Percentiles rank a stretch among this genome's conserved stretches.
Evolutionary conservation across 2,797 vertebrate species (phyloP).

Genomic region (Eulemur albifrons): DNA sequence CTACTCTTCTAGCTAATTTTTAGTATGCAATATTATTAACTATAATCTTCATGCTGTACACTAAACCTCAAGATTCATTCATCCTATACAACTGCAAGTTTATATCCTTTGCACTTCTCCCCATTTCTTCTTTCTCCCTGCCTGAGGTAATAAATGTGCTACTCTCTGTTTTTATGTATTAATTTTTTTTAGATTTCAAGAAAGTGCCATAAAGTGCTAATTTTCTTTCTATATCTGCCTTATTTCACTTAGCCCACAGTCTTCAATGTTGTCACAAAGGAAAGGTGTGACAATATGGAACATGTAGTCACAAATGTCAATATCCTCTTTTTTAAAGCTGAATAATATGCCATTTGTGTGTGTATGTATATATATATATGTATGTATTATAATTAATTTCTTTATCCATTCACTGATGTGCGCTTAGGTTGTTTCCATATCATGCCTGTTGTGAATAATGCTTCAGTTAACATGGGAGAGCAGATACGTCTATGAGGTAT

Average conservation of each 20-base stretch:
- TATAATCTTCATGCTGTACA: neutral
- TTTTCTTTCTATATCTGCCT: neutral
- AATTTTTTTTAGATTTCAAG: neutral
- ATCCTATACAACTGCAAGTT: neutral
- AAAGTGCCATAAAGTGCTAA: neutral
- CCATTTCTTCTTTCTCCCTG: neutral
- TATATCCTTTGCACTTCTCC: neutral
- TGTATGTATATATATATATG: neutral
- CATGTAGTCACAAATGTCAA: neutral
- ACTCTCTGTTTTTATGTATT: neutral
- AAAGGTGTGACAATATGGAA: neutral
- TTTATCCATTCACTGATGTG: neutral
- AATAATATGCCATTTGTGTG: neutral
- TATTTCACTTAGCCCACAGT: neutral
- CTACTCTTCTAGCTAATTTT: neutral
- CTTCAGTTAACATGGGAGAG: neutral
- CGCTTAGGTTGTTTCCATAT: neutral
- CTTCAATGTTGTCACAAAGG: neutral
- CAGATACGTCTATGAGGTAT: neutral
- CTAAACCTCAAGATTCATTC: neutral
- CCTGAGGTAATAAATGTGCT: neutral
- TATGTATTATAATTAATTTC: neutral
- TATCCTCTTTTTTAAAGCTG: neutral
- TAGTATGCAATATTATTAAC: neutral
- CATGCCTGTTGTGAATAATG: neutral